phyloP scores from a whole-genome alignment of 2,888 invertebrate species.

The Drosophila melanosoma region DNA sequence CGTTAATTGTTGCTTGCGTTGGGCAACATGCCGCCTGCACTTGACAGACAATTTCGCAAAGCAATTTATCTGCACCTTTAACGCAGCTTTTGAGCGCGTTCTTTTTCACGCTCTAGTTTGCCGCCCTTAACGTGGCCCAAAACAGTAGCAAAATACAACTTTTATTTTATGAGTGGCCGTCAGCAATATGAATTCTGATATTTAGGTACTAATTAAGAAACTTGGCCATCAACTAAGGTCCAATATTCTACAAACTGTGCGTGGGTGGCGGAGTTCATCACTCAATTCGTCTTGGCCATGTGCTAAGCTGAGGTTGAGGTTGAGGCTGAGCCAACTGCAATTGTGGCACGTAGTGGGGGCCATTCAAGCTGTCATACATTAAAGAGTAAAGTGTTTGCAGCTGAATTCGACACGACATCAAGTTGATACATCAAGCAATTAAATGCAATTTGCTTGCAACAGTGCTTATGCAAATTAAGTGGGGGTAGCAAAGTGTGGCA shows the following conservation, averaged over 20 bases:
- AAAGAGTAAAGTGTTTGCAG: slow-evolving; percentile 20
- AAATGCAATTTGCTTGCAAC: slow-evolving; percentile 62
- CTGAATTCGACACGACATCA: slow-evolving; percentile 17
- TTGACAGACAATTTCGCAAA: slow-evolving; percentile 69
- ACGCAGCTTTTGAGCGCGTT: slow-evolving; percentile 2
- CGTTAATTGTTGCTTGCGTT: slow-evolving; percentile 54
- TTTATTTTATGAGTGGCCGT: slow-evolving; percentile 5
- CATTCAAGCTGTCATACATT: slow-evolving; percentile 10
- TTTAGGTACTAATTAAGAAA: slow-evolving; percentile 6
- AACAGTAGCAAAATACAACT: slow-evolving; percentile 4
- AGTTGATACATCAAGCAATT: slow-evolving; percentile 66
- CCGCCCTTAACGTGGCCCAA: slow-evolving; percentile 8
- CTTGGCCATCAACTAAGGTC: slow-evolving; percentile 19
- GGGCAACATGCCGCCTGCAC: slow-evolving; percentile 48
- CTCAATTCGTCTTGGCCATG: neutral
- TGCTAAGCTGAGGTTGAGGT: slow-evolving; percentile 10
- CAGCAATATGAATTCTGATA: slow-evolving; percentile 3
- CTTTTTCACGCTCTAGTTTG: slow-evolving; percentile 44
- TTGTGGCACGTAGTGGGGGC: slow-evolving; percentile 15
- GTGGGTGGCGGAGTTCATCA: slow-evolving; percentile 4
- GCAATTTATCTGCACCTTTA: slow-evolving; percentile 54
- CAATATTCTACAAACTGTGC: slow-evolving; percentile 3
- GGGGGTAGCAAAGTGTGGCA: slow-evolving; percentile 2
- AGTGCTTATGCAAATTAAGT: slow-evolving; percentile 44
- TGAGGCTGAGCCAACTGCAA: slow-evolving; percentile 18